These are phyloP conservation scores for Acanthosepion esculentum DNA, from an alignment of 2,888 invertebrate species.

Conservation along the genomic window DNA sequence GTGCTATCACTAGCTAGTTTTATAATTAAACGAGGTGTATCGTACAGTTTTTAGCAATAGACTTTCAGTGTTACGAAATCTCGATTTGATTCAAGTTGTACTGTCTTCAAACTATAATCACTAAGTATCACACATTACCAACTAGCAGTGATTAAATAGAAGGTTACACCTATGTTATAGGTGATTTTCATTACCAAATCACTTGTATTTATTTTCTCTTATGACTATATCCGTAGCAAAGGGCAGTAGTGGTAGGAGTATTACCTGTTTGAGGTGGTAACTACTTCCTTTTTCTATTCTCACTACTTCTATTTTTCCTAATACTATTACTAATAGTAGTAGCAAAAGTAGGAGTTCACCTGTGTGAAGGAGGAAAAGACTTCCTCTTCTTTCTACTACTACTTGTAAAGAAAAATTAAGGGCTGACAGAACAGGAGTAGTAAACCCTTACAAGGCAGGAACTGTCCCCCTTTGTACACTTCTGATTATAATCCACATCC, in stretches of 20 bases:
- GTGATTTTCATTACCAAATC: neutral
- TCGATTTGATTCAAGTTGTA: too few relatives aligned
- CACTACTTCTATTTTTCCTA: neutral
- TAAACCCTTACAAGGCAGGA: neutral
- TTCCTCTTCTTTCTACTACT: constrained; percentile 6
- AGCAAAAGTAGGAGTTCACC: constrained; percentile 22
- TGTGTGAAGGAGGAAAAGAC: constrained; percentile 33
- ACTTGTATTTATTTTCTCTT: neutral
- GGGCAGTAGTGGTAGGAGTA: constrained; percentile 35
- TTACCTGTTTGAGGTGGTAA: neutral
- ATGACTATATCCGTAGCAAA: neutral
- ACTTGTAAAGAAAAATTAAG: constrained; percentile 6
- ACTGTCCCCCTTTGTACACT: neutral
- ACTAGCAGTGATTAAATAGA: too few relatives aligned
- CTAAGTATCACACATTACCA: too few relatives aligned
- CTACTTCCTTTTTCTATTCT: neutral
- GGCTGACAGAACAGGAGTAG: neutral
- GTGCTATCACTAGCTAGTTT: too few relatives aligned
- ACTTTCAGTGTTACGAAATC: too few relatives aligned
- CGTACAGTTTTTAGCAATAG: too few relatives aligned
- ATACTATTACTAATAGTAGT: constrained; percentile 4
- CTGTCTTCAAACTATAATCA: too few relatives aligned
- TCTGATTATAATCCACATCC: neutral
- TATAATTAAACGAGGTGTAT: too few relatives aligned
- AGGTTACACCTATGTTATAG: too few relatives aligned